These are phyloP conservation scores for Erebia palarica DNA, from an alignment of 2,888 invertebrate species.

Conservation along the genomic window DNA sequence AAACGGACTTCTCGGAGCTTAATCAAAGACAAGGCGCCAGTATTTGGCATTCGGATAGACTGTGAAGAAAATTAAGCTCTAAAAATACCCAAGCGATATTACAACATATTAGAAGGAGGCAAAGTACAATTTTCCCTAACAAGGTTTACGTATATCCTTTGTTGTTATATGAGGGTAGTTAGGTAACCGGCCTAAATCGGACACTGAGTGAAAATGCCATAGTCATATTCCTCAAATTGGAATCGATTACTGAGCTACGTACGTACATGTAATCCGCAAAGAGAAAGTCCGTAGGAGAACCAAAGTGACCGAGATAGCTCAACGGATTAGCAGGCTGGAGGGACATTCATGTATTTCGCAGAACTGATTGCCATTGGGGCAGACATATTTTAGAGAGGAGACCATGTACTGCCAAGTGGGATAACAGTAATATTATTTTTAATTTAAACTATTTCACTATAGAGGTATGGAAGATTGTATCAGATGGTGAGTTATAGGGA, in stretches of 20 bases:
- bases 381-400: too few relatives aligned
- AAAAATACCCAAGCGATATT: neutral
- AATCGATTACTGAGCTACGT: slow-evolving; percentile 26
- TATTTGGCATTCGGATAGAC: slow-evolving; percentile 29
- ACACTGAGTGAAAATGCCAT: slow-evolving; percentile 25
- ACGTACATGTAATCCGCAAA: too few relatives aligned
- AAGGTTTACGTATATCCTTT: slow-evolving; percentile 20
- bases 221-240: slow-evolving; percentile 25
- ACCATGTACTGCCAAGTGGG: too few relatives aligned
- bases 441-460: too few relatives aligned
- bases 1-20: slow-evolving; percentile 35
- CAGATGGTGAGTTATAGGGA: too few relatives aligned
- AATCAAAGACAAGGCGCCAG: slow-evolving; percentile 36
- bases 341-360: too few relatives aligned
- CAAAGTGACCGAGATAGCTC: too few relatives aligned
- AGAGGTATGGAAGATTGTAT: too few relatives aligned
- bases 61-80: slow-evolving; percentile 32
- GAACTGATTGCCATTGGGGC: too few relatives aligned
- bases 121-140: slow-evolving; percentile 3
- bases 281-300: too few relatives aligned
- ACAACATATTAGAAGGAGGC: neutral
- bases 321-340: too few relatives aligned
- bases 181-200: slow-evolving; percentile 39
- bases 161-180: slow-evolving; percentile 32
- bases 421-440: too few relatives aligned